Evolutionary conservation across 2,113 vertebrate genomes (phyloP), one percentile per base, ranked within the genome.

Genomic region (Xiphias gladius): DNA sequence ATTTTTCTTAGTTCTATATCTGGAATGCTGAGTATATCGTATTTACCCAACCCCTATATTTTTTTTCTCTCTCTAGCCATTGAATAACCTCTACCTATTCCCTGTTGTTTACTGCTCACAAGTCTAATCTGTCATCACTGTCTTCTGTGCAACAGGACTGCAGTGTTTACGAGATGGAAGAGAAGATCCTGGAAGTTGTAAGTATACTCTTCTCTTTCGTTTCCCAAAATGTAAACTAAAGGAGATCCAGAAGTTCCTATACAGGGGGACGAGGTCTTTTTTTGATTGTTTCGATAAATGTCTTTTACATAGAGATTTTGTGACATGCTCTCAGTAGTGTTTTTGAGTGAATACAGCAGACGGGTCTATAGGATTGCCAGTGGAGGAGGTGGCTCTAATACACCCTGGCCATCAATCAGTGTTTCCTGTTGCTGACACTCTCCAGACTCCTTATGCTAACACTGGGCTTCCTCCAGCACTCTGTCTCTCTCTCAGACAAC

Each of bases 161-260:
- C 94, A 95, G 96, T 82, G 95, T 99, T 62, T 96, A 96, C 80
- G 97, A 98, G 91, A 99, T 99, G 98, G 98, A 99, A 89, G 97
- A 99, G 89, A 97, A 97, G 96, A 98, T 99, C 93, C 94, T 99
- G 82, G 95, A 94, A 92, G 97, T 99, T 74, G 98, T 99, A 95
- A 97, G 98, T 97, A 93, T 79, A 6, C 64, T 58, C 0, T 20
- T 3, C 0, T 92, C 46, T 46, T 70, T 37, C 28, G 22, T 55
- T 70, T 72, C 22, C 24, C 22, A 4, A 61, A 55, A 74, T 76
- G 13, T 80, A 16, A 84, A 70, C 65, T 72, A 67, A 70, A 64
- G 17, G 22, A 55, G 71, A 79, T 41, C 28, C 24, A 10, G 20
- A 32, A 17, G 30, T 35, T 41, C n/a, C 52, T 26, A 19, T 28